Conservation (phyloP, 2,113 vertebrate genomes). For the Dryoscopus gambensis region DNA sequence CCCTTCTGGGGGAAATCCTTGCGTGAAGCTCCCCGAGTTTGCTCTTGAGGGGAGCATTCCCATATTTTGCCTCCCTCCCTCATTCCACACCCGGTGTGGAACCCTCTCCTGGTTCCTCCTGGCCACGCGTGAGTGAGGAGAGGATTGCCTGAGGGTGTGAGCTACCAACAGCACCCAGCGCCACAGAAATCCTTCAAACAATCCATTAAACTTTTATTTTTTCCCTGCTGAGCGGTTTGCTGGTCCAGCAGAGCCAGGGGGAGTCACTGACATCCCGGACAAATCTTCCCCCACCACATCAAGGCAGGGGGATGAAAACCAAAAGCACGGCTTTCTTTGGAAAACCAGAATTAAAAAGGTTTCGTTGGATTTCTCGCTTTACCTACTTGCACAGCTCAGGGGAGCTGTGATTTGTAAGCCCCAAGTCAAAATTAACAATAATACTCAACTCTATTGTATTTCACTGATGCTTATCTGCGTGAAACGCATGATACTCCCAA, state of each 20-base stretch:
- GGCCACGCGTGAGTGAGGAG: not conserved
- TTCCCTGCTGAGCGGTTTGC: not conserved
- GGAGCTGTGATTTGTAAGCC: not conserved
- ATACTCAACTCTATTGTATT: constrained; percentile 1
- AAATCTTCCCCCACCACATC: not conserved
- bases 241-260: not conserved
- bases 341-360: not conserved
- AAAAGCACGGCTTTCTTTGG: not conserved
- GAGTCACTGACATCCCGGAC: not conserved
- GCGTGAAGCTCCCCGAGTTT: not conserved
- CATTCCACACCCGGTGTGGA: not conserved
- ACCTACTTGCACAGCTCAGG: not conserved
- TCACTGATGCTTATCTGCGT: constrained; percentile 32
- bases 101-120: not conserved
- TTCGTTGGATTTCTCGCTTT: not conserved
- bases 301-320: not conserved
- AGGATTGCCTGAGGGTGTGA: not conserved
- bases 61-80: not conserved
- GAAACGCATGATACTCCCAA: not conserved
- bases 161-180: not conserved
- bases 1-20: not conserved
- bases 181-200: not conserved
- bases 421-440: not conserved
- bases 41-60: not conserved
- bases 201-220: accelerated